Percentiles rank a stretch among this genome's conserved stretches.
phyloP scores from a whole-genome alignment of 1,140 invertebrate species.

The Drosophila funebris region DNA sequence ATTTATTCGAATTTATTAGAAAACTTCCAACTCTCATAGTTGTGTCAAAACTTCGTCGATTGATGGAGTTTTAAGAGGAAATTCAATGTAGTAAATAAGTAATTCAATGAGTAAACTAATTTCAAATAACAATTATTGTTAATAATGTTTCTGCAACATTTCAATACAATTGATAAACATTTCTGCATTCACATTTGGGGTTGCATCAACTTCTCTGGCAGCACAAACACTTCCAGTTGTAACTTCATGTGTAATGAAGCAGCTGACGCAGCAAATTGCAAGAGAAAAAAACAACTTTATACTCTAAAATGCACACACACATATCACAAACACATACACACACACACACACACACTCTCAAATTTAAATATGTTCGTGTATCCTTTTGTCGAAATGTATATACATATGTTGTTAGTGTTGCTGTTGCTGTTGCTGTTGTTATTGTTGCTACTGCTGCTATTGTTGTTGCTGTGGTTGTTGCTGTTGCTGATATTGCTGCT shows the following conservation, averaged over 20 bases:
- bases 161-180: neutral
- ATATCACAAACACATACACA: conserved; percentile 16
- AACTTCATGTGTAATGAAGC: conserved; percentile 76
- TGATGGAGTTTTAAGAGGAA: too few species aligned
- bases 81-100: too few species aligned
- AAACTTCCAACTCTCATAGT: too few species aligned
- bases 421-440: neutral
- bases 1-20: too few species aligned
- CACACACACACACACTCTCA: conserved; percentile 8
- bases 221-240: conserved; percentile 34
- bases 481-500: conserved; percentile 32
- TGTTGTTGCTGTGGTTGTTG: conserved; percentile 28
- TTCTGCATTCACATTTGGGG: neutral
- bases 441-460: conserved; percentile 30
- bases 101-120: too few species aligned
- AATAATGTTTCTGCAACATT: neutral
- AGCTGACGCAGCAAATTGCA: conserved; percentile 78
- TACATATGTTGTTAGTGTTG: conserved; percentile 27
- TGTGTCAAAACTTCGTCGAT: too few species aligned
- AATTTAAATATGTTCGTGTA: conserved; percentile 12
- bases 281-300: conserved; percentile 55
- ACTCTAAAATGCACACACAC: conserved; percentile 52
- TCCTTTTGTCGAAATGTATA: conserved; percentile 23
- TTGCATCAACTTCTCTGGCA: conserved; percentile 1
- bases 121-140: too few species aligned